Base-by-base conservation (phyloP, 2,888 invertebrate species). In the Sarcophaga variegata region DNA sequence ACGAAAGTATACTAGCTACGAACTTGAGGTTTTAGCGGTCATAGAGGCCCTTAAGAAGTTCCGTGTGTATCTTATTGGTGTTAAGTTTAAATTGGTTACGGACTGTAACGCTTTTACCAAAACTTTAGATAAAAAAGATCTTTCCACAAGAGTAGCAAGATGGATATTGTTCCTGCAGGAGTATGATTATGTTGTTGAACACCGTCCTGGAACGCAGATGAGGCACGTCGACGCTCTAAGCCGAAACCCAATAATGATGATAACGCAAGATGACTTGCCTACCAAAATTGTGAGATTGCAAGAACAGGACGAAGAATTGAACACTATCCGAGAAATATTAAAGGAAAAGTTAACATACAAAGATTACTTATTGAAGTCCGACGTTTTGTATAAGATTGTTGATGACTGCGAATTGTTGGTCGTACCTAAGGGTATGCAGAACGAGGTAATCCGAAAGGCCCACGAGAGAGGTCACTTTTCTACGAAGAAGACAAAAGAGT, bases 161-260 rank as follows among this genome's bases (percentile, higher is more conserved):
- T 88, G 85, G 88, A n/a, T n/a, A n/a, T n/a, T n/a, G n/a, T n/a
- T n/a, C n/a, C 17, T 90, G 8, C 81, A 89, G 71, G 89, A 90
- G 10, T 90, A 85, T 60, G 84, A 89, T 59, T 89, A 89, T 70
- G 69, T 37, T 22, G 85, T 88, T 20, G 88, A 89, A 66, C 89
- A 90, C 71, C 77, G 89, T 37, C 75, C 84, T n/a, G 89, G 89
- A 2, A 72, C 69, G 22, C 80, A 85, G 22, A 85, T 87, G 78
- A 47, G 60, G 20, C 85, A 87, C 27, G 85, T 87, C 4, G 87
- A 87, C 20, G 76, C 89, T 78, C 49, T 89, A 4, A 49, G 14
- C 14, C 49, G 49, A 49, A 49, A 14, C 14, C 49, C 87, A 2
- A 74, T 88, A 3, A n/a, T n/a, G n/a, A 76, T 84, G 8, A 79